Conservation (phyloP, 2,888 invertebrate species). For the Agapetus fuscipes region DNA sequence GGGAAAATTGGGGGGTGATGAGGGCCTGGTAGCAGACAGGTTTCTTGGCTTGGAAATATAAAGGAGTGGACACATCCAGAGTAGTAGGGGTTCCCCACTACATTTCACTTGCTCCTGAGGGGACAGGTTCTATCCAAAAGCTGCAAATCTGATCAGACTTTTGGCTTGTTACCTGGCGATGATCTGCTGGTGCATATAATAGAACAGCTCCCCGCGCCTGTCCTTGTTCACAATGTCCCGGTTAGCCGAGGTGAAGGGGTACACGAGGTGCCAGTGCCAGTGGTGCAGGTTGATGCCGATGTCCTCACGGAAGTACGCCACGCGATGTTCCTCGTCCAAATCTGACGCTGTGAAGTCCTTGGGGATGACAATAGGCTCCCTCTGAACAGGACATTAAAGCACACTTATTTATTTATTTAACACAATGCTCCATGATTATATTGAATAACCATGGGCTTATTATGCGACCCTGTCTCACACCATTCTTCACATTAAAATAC, state of each 20-base stretch:
- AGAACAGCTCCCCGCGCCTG: constrained; percentile 32
- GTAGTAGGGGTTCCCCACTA: no score
- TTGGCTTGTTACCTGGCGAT: constrained; percentile 25
- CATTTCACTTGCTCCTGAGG: no score
- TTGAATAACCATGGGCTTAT: no score
- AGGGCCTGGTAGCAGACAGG: no score
- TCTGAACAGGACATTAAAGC: constrained; percentile 15
- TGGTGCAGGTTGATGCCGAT: constrained; percentile 43
- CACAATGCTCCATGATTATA: no score
- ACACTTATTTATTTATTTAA: not conserved
- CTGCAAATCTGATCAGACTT: not conserved
- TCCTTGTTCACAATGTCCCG: constrained; percentile 25
- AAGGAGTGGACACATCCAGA: no score
- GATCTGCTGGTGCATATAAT: constrained; percentile 33
- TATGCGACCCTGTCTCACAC: no score
- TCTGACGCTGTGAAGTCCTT: constrained; percentile 29
- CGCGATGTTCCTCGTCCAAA: constrained; percentile 29
- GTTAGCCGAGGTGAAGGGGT: constrained; percentile 24
- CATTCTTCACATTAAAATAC: no score
- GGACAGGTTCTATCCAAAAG: no score
- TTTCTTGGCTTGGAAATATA: no score
- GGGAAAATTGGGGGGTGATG: no score
- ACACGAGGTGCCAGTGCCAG: constrained; percentile 48
- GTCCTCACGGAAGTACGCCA: constrained; percentile 43
- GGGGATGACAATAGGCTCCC: constrained; percentile 26